Evolutionary conservation across 1,140 invertebrate genomes (phyloP).

Genomic region (Phocides pigmalion): DNA sequence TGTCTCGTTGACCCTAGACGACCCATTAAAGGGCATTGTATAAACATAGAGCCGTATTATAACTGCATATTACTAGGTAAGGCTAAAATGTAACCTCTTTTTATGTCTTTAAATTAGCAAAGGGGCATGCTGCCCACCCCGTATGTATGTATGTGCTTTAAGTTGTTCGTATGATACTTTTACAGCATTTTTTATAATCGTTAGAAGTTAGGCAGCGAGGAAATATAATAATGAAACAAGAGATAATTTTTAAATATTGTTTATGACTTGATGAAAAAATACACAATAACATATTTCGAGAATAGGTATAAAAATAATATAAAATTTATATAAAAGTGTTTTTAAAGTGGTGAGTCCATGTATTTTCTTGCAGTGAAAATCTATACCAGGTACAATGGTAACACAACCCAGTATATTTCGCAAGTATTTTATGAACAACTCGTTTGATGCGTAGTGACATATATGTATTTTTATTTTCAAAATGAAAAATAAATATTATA

Average conservation of each 20-base stretch:
- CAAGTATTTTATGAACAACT: slow-evolving; percentile 1
- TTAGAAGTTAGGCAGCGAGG: no score
- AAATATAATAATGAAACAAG: background rate
- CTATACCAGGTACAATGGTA: background rate
- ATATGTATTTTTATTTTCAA: background rate
- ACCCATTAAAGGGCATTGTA: no score
- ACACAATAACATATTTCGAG: slow-evolving; percentile 6
- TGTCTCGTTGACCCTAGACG: no score
- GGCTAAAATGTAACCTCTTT: no score
- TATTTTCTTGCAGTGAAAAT: background rate
- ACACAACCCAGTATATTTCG: slow-evolving; percentile 4
- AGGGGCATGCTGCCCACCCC: no score
- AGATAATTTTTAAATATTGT: slow-evolving; percentile 5
- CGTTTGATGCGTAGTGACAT: background rate
- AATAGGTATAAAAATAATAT: slow-evolving; percentile 11
- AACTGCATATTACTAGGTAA: no score
- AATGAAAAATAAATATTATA: slow-evolving; percentile 54
- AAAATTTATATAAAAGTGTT: no score
- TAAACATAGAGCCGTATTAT: no score
- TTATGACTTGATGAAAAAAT: background rate
- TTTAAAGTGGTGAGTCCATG: slow-evolving; percentile 1
- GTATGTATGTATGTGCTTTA: no score
- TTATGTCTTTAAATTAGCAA: no score
- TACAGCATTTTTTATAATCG: no score
- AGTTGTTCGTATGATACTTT: no score